Evolutionary conservation across 2,113 vertebrate species (phyloP).

Genomic region (Hippopotamus amphibius): DNA sequence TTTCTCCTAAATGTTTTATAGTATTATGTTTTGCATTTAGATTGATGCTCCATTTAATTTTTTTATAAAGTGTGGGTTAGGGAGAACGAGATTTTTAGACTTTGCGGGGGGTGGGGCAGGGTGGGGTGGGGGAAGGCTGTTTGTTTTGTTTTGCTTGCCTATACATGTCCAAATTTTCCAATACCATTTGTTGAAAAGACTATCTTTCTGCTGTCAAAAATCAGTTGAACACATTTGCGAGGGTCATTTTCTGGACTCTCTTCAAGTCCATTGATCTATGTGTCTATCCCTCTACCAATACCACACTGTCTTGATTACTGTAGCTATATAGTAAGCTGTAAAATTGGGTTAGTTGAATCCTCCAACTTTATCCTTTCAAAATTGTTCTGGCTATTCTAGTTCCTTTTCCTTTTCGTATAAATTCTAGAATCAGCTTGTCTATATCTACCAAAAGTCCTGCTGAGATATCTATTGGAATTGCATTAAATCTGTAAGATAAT

Average conservation of each 20-base stretch:
- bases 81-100: neutral
- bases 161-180: conserved; percentile 5
- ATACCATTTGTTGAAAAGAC: neutral
- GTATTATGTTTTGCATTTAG: neutral
- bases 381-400: neutral
- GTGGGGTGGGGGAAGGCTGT: neutral
- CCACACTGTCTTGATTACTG: neutral
- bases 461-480: neutral
- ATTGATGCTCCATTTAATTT: neutral
- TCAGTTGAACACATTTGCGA: neutral
- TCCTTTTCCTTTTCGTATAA: neutral
- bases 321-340: neutral
- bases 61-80: neutral
- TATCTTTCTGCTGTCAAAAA: conserved; percentile 7
- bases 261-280: neutral
- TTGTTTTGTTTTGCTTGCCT: neutral
- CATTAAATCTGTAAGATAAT: neutral
- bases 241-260: neutral
- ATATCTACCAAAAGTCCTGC: neutral
- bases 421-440: neutral
- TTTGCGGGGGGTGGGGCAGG: neutral
- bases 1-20: neutral
- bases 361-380: neutral
- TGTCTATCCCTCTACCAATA: neutral
- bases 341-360: neutral